Evolutionary conservation across 2,797 vertebrate genomes (phyloP).

Genomic region (Danio kyathit): DNA sequence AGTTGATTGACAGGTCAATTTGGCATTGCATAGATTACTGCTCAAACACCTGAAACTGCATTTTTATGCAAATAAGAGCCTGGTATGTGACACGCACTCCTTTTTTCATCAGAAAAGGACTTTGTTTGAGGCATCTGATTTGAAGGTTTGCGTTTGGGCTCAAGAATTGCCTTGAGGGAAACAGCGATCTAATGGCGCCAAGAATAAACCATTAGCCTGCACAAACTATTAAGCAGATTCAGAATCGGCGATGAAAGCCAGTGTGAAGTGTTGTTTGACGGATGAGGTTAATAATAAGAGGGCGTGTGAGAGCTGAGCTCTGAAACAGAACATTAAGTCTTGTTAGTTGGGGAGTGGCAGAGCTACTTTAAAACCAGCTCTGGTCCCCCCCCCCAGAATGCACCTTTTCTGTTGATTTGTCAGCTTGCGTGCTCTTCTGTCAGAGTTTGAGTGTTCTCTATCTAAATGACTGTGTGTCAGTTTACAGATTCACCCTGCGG

Average conservation of each 20-base stretch:
- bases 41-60: not conserved
- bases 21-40: not conserved
- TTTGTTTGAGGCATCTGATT: not conserved
- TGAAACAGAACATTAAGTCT: conserved; percentile 20
- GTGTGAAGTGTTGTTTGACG: conserved; percentile 3
- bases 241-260: not conserved
- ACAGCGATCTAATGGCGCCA: not conserved
- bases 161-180: not conserved
- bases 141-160: not conserved
- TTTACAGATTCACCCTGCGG: conserved; percentile 15
- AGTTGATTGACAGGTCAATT: not conserved
- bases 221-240: not conserved
- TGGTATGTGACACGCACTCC: not conserved
- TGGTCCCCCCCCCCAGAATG: not conserved
- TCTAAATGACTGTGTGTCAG: conserved; percentile 2
- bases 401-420: not conserved
- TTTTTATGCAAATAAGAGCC: not conserved
- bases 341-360: not conserved
- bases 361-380: not conserved
- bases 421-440: not conserved
- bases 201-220: conserved; percentile 6
- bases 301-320: conserved; percentile 11
- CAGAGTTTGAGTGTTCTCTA: not conserved
- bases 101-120: not conserved
- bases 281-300: not conserved